Evolutionary conservation across 1,140 invertebrate genomes (phyloP), one percentile per base, ranked within the genome.

Genomic region (Drosophila repleta): DNA sequence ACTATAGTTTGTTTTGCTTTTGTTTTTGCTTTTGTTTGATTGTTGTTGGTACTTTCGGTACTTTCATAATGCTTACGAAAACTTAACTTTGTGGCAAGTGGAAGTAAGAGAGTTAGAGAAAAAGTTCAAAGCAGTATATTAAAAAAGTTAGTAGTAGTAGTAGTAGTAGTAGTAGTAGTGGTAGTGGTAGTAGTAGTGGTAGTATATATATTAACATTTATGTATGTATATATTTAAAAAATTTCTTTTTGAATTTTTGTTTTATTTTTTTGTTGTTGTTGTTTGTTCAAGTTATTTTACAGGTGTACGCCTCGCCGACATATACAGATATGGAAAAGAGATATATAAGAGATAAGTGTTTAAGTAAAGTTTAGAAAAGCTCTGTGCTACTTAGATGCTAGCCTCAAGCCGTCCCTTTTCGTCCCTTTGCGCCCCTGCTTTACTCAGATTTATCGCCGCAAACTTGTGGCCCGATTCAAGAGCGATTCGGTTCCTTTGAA

Each of bases 401-500:
- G 18, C 20, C 20, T 17, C 15, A 41, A 0, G 1, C 6, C 15
- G n/a, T 13, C 6, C 24, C n/a, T 15, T 4, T n/a, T n/a, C n/a
- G n/a, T 17, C 1, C 26, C 8, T 29, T 29, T 8, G 0, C 26
- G 1, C 21, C 24, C 4, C 55, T 29, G 0, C 2, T 29, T 29
- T 29, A 5, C 4, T 6, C 8, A 7, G 0, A 11, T 4, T 15
- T 58, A 32, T 18, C 11, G 39, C 11, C 4, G 17, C 65, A 76
- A 79, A 79, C 58, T 73, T 79, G 76, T 64, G 76, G 68, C 76
- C 37, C 76, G 72, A 73, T 79, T 76, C 76, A 76, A 55, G 56
- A 7, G 17, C 15, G 1, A 17, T 43, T 39, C 41, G 37, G 17
- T 49, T 46, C 41, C 41, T 4, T 21, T 29, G 35, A 20, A 3